Conservation (phyloP, 1,140 invertebrate species). For the Camponotus floridanus region DNA sequence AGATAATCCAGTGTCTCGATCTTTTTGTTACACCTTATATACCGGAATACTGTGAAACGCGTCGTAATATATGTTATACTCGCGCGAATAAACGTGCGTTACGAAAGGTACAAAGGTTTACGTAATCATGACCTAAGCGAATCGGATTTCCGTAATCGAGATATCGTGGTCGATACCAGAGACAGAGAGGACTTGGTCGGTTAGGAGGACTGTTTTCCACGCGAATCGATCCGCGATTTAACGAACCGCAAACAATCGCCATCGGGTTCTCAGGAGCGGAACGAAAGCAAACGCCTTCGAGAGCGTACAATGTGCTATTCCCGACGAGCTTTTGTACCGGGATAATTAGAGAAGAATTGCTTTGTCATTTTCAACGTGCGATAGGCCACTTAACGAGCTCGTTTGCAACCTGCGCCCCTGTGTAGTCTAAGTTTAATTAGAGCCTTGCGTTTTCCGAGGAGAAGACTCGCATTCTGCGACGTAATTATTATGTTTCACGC, state of each 20-base stretch:
- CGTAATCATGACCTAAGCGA: conserved; percentile 17
- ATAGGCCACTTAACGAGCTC: conserved; percentile 33
- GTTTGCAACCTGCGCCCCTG: conserved; percentile 8
- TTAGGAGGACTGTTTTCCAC: conserved; percentile 20
- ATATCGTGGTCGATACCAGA: conserved; percentile 17
- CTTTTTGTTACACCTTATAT: no score
- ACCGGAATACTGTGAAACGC: neutral
- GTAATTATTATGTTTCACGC: neutral
- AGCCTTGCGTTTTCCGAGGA: neutral
- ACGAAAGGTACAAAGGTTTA: conserved; percentile 15
- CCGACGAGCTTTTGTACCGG: conserved; percentile 14
- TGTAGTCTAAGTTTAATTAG: conserved; percentile 43
- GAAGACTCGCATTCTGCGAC: neutral
- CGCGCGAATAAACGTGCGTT: neutral
- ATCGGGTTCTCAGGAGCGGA: conserved; percentile 33
- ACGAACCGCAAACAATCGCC: conserved; percentile 39
- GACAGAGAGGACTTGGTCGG: neutral
- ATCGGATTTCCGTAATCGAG: conserved; percentile 52
- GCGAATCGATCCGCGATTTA: conserved; percentile 7
- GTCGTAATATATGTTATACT: neutral
- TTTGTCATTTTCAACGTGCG: conserved; percentile 55
- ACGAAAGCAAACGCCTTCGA: conserved; percentile 24
- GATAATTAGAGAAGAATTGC: conserved; percentile 53
- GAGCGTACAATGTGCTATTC: neutral
- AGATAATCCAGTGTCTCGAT: no score